Percentiles rank a stretch among this genome's conserved stretches.
These are phyloP conservation scores for Aphelenchoides bicaudatus DNA, from an alignment of 2,888 invertebrate species.

Conservation along the genomic window DNA sequence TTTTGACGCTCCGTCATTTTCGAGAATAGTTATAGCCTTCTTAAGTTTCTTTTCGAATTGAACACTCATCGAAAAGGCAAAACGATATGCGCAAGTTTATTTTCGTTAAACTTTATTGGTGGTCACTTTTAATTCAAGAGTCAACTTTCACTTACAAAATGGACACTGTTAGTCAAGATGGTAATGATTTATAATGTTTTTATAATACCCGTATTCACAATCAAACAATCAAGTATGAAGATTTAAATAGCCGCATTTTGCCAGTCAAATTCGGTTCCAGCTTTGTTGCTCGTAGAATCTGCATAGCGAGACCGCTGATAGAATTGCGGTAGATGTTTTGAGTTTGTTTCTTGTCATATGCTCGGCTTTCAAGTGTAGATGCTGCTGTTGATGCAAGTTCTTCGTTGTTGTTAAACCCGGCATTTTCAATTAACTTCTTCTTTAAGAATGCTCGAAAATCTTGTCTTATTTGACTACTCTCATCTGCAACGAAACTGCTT, in stretches of 20 bases:
- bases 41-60: slow-evolving; percentile 11
- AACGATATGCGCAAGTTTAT: too few relatives aligned
- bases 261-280: background rate
- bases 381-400: slow-evolving; percentile 4
- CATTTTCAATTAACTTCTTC: slow-evolving; percentile 1
- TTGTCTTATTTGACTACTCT: background rate
- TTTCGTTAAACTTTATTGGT: too few relatives aligned
- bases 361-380: slow-evolving; percentile 4
- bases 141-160: too few relatives aligned
- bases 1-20: background rate
- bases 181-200: too few relatives aligned
- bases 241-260: too few relatives aligned
- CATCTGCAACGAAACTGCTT: background rate
- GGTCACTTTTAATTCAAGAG: too few relatives aligned
- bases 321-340: background rate
- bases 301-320: slow-evolving; percentile 1
- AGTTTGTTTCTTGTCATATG: slow-evolving; percentile 8
- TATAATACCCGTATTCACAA: too few relatives aligned
- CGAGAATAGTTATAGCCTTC: slow-evolving; percentile 10
- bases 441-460: slow-evolving; percentile 4
- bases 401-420: background rate
- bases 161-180: too few relatives aligned
- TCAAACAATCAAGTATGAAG: too few relatives aligned
- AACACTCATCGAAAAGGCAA: too few relatives aligned
- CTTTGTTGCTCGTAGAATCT: slow-evolving; percentile 12